Percentiles rank a stretch among this genome's conserved stretches.
These are phyloP conservation scores for Isichthys henryi DNA, from an alignment of 2,113 vertebrate species.

Conservation along the genomic window DNA sequence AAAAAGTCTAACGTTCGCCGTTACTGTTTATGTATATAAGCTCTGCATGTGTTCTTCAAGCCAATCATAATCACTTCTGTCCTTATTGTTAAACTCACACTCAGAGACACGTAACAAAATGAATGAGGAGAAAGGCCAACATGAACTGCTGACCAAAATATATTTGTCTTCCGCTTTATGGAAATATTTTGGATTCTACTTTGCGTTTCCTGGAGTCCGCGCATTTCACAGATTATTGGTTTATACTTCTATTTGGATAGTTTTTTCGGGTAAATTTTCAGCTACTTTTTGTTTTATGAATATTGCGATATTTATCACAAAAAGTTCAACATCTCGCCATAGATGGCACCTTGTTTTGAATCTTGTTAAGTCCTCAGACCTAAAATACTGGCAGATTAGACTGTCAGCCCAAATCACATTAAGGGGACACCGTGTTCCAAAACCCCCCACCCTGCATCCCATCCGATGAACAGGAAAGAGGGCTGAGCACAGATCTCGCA, in stretches of 20 bases:
- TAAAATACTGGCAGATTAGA: background rate
- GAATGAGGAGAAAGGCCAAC: too few relatives aligned
- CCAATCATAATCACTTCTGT: too few relatives aligned
- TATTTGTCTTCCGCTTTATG: too few relatives aligned
- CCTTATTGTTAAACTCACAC: too few relatives aligned
- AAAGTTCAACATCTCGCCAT: background rate
- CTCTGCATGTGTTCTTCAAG: too few relatives aligned
- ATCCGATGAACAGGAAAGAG: background rate
- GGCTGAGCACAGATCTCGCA: background rate
- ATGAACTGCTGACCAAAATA: too few relatives aligned
- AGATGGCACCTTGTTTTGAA: background rate
- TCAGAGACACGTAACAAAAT: too few relatives aligned
- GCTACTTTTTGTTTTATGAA: background rate
- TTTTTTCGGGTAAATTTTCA: background rate
- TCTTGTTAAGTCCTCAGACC: background rate
- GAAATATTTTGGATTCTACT: too few relatives aligned
- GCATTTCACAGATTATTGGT: background rate
- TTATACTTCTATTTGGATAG: background rate
- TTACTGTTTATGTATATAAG: too few relatives aligned
- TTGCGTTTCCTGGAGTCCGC: background rate
- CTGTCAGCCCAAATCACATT: background rate
- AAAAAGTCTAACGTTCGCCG: too few relatives aligned
- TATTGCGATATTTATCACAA: background rate
- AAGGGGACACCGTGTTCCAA: background rate
- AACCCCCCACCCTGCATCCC: background rate